Percentiles rank a stretch among this genome's conserved stretches.
These are phyloP conservation scores for Paratilapia polleni DNA, from an alignment of 2,113 vertebrate genomes.

Conservation along the genomic window DNA sequence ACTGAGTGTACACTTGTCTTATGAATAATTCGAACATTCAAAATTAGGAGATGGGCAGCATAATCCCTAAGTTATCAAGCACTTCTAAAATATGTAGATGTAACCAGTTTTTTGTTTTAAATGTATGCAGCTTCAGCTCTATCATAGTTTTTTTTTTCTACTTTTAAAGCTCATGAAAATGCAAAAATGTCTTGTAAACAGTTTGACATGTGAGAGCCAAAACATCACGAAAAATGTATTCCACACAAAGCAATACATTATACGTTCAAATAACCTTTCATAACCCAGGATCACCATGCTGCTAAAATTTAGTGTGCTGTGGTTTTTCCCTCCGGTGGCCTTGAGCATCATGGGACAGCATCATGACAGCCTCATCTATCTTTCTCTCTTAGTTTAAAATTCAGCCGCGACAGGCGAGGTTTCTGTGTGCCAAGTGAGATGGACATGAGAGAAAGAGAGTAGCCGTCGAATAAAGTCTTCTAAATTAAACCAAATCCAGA, in stretches of 20 bases:
- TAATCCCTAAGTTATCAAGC: slow-evolving; percentile 20
- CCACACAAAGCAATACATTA: not conserved
- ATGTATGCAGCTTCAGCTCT: not conserved
- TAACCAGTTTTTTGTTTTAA: not conserved
- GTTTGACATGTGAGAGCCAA: not conserved
- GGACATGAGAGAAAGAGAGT: not conserved
- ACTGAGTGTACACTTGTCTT: not conserved
- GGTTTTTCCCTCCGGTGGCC: slow-evolving; percentile 13
- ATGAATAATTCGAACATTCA: slow-evolving; percentile 25
- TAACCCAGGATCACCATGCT: not conserved
- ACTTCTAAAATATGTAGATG: slow-evolving; percentile 3
- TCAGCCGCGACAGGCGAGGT: slow-evolving; percentile 44
- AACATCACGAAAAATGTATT: not conserved
- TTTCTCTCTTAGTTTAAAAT: slow-evolving; percentile 41
- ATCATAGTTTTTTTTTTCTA: not conserved
- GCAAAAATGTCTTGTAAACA: not conserved
- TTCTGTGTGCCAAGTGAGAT: slow-evolving; percentile 36
- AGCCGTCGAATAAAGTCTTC: not conserved
- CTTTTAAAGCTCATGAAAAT: not conserved
- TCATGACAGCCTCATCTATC: slow-evolving; percentile 50
- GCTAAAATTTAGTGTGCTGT: not conserved
- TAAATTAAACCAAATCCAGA: not conserved
- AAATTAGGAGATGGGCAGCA: slow-evolving; percentile 6
- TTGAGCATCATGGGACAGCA: not conserved
- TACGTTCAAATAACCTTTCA: not conserved